These are phyloP conservation scores for Caenorhabditis doughertyi DNA, from an alignment of 2,888 invertebrate genomes.

Conservation along the genomic window DNA sequence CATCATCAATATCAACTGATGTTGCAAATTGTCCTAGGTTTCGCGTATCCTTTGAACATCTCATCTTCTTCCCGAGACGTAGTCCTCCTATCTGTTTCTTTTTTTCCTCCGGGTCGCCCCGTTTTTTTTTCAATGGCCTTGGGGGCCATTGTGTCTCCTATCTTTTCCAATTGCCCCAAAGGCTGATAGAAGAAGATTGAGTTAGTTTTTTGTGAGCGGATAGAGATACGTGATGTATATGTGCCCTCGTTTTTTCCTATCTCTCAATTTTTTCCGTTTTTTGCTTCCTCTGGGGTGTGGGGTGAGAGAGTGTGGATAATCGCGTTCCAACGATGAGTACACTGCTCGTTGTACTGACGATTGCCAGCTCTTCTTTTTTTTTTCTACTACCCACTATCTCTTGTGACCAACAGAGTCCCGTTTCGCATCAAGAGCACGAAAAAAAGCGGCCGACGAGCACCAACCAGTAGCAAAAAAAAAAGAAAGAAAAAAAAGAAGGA, in stretches of 20 bases:
- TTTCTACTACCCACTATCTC: slow-evolving; percentile 51
- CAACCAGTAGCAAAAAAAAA: slow-evolving; percentile 38
- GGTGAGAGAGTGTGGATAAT: slow-evolving; percentile 60
- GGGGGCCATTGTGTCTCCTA: slow-evolving; percentile 46
- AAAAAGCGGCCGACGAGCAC: slow-evolving; percentile 46
- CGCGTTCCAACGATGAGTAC: slow-evolving; percentile 63
- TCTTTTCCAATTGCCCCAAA: slow-evolving; percentile 42
- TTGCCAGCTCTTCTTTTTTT: slow-evolving; percentile 51
- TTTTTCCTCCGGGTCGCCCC: neutral
- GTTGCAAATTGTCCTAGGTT: slow-evolving; percentile 43
- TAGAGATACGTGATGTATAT: slow-evolving; percentile 58
- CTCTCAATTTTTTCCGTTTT: slow-evolving; percentile 50
- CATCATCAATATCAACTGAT: neutral
- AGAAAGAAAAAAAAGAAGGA: slow-evolving; percentile 23
- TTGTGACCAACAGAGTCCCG: slow-evolving; percentile 61
- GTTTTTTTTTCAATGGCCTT: slow-evolving; percentile 42
- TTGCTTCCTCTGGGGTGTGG: slow-evolving; percentile 51
- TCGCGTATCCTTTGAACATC: slow-evolving; percentile 44
- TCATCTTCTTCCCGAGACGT: slow-evolving; percentile 29
- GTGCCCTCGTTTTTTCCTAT: slow-evolving; percentile 55
- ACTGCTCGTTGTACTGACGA: slow-evolving; percentile 64
- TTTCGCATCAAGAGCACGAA: slow-evolving; percentile 61
- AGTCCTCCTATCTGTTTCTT: slow-evolving; percentile 38
- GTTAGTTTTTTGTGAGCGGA: slow-evolving; percentile 55
- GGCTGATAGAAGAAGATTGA: slow-evolving; percentile 57